phyloP scores from a whole-genome alignment of 2,797 vertebrate genomes.

The Prionace glauca region DNA sequence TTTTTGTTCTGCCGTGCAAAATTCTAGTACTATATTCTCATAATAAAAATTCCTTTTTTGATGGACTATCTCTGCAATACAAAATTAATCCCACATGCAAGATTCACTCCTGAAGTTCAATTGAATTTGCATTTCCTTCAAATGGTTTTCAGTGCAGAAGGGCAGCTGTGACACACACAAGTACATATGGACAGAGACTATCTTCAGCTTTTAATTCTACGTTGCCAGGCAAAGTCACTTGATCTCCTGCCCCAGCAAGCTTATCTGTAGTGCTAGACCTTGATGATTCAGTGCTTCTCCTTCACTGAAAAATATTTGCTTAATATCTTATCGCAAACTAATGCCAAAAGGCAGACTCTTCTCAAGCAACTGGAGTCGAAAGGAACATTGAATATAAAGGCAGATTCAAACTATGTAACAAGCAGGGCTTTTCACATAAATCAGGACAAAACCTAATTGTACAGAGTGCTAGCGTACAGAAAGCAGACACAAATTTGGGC shows the following conservation, averaged over 20 bases:
- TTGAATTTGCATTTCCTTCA: constrained; percentile 28
- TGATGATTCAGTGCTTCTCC: constrained; percentile 46
- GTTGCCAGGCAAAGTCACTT: constrained; percentile 48
- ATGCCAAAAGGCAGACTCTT: constrained; percentile 41
- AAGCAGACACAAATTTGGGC: no score
- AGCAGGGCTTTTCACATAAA: neutral
- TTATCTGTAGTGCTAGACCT: constrained; percentile 47
- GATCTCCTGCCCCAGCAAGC: constrained; percentile 44
- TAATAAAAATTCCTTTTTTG: neutral
- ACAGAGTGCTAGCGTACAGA: neutral
- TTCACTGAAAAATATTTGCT: constrained; percentile 52
- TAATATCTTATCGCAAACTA: constrained; percentile 43
- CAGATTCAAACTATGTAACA: neutral
- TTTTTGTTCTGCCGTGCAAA: neutral
- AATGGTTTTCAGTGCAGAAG: neutral
- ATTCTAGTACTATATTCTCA: neutral
- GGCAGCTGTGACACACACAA: neutral
- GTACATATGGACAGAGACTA: neutral
- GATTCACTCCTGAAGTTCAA: constrained; percentile 3
- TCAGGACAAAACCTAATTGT: neutral
- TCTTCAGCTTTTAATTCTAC: constrained; percentile 5
- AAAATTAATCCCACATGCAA: constrained; percentile 7
- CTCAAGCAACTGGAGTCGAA: constrained; percentile 40
- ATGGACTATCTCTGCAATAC: neutral
- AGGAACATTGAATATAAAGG: constrained; percentile 39